Conservation (phyloP, 2,888 invertebrate genomes). For the Ichneumoninae sp. region DNA sequence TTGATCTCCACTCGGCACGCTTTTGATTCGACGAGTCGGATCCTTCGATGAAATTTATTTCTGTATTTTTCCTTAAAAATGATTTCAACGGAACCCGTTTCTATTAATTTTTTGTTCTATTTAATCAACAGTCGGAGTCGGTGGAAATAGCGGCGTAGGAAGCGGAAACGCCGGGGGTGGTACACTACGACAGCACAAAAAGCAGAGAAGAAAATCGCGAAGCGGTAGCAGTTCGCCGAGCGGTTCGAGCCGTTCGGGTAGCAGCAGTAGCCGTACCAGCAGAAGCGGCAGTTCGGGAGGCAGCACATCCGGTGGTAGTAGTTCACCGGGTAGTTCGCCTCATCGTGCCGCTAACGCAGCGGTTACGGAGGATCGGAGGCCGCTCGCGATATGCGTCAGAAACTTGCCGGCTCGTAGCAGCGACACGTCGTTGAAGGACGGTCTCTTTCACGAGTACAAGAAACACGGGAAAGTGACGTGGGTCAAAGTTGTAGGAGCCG, state of each 20-base stretch:
- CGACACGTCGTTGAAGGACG: constrained; percentile 98
- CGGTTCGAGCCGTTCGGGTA: constrained; percentile 85
- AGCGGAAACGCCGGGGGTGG: constrained; percentile 75
- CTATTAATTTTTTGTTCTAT: background rate
- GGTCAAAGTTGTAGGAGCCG: constrained; percentile 97
- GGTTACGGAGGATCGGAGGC: constrained; percentile 90
- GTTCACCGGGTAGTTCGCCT: constrained; percentile 86
- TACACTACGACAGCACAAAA: constrained; percentile 84
- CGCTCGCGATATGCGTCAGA: constrained; percentile 95
- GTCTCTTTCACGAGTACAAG: constrained; percentile 99
- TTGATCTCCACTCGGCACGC: background rate
- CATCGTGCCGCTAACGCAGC: constrained; percentile 84
- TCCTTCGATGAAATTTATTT: background rate
- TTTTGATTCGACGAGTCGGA: background rate
- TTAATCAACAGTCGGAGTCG: constrained; percentile 76
- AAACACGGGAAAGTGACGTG: constrained; percentile 99
- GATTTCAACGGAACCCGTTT: constrained; percentile 21
- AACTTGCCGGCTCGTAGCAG: constrained; percentile 95
- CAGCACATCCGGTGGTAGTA: constrained; percentile 85
- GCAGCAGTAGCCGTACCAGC: constrained; percentile 84
- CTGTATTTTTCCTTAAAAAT: background rate
- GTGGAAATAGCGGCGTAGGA: constrained; percentile 82
- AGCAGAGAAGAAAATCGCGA: constrained; percentile 82
- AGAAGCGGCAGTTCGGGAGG: constrained; percentile 85
- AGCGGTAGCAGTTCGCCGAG: constrained; percentile 83